A percentile compares a stretch with the other conserved stretches of the same genome.
Conservation (phyloP, 1,140 invertebrate species). For the Ladona fulva region DNA sequence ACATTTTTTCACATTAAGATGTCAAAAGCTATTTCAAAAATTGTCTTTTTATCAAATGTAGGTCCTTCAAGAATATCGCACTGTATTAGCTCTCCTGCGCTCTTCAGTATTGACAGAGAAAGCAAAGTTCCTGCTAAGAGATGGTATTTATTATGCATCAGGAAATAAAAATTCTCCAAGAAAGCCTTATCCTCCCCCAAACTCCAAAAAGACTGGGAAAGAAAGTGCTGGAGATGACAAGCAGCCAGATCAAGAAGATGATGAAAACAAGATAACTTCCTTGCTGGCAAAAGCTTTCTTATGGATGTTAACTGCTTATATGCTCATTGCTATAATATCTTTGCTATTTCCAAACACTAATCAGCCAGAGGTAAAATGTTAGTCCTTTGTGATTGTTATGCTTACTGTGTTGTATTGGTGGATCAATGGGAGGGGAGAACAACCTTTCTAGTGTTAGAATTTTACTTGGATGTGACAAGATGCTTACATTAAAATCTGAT, state of each 20-base stretch:
- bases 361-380: slow-evolving; percentile 59
- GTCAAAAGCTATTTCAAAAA: background rate
- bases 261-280: slow-evolving; percentile 54
- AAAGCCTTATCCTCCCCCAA: background rate
- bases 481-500: no score
- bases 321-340: slow-evolving; percentile 59
- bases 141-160: background rate
- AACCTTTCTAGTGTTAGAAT: no score
- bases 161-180: background rate
- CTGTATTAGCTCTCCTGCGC: background rate
- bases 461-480: no score
- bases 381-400: no score
- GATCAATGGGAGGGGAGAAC: no score
- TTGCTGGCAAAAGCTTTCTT: slow-evolving; percentile 60
- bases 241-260: slow-evolving; percentile 37
- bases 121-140: background rate
- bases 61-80: background rate
- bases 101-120: background rate
- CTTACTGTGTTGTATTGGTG: no score
- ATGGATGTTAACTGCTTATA: slow-evolving; percentile 65
- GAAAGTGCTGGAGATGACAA: slow-evolving; percentile 19
- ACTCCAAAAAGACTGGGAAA: background rate
- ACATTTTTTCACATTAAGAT: no score
- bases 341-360: slow-evolving; percentile 58
- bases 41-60: background rate